Conservation (phyloP, 2,113 vertebrate species). For the Eubucco bourcierii region DNA sequence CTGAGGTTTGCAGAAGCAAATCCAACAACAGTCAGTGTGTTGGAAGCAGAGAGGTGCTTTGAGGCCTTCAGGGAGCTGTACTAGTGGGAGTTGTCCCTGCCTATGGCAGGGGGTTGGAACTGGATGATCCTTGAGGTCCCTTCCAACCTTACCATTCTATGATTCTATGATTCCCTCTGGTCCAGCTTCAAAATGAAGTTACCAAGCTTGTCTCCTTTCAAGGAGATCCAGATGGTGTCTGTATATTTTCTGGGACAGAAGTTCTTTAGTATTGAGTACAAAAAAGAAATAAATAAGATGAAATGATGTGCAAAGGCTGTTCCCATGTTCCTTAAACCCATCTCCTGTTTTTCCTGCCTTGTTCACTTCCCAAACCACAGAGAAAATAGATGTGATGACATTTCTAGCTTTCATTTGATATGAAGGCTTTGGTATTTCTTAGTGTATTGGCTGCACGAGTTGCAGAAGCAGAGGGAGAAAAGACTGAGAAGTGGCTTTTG, state of each 20-base stretch:
- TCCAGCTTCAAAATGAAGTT: background rate
- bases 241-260: background rate
- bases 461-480: background rate
- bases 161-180: too few relatives aligned
- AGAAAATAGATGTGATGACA: background rate
- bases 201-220: background rate
- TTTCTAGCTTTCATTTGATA: background rate
- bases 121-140: too few relatives aligned
- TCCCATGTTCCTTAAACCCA: background rate
- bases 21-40: background rate
- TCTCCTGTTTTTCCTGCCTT: background rate
- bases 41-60: background rate
- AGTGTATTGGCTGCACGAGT: background rate
- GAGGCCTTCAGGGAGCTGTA: too few relatives aligned
- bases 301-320: background rate
- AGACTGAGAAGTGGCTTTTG: background rate
- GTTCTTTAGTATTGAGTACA: background rate
- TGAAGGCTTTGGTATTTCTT: background rate
- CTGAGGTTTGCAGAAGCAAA: background rate
- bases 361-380: background rate
- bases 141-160: too few relatives aligned
- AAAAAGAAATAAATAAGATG: background rate
- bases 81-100: too few relatives aligned
- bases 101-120: too few relatives aligned
- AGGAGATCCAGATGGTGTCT: background rate